phyloP scores from a whole-genome alignment of 2,888 invertebrate genomes.

The Clunio marinus region DNA sequence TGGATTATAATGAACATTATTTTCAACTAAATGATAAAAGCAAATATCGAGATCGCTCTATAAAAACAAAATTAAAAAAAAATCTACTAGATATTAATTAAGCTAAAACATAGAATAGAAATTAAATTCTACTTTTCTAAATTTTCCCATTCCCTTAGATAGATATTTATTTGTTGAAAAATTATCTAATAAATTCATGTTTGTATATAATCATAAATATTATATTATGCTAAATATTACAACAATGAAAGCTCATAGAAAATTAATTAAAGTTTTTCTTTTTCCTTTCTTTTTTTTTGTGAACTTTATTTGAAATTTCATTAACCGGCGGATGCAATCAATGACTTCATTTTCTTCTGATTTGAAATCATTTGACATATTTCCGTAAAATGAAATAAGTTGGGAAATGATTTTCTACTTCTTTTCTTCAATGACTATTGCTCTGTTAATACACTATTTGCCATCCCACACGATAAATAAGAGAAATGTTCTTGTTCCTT shows the following conservation, averaged over 20 bases:
- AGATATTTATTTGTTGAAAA: neutral
- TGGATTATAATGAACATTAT: slow-evolving; percentile 6
- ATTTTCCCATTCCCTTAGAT: neutral
- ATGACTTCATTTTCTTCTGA: no score
- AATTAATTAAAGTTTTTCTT: no score
- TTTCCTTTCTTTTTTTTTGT: no score
- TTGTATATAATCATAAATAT: slow-evolving; percentile 11
- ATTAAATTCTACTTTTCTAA: neutral
- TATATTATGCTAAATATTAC: slow-evolving; percentile 14
- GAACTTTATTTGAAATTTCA: no score
- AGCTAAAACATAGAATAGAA: neutral
- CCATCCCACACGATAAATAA: no score
- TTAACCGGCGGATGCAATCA: no score
- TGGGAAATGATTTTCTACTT: no score
- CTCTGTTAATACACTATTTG: neutral
- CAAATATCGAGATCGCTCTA: slow-evolving; percentile 15
- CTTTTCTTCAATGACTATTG: no score
- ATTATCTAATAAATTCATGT: slow-evolving; percentile 25
- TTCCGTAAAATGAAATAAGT: no score
- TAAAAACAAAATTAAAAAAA: neutral
- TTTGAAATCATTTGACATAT: no score
- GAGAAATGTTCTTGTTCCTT: no score
- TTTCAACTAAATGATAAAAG: neutral
- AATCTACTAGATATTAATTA: neutral
- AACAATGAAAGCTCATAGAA: slow-evolving; percentile 25